Evolutionary conservation across 1,140 invertebrate genomes (phyloP), one percentile per base, ranked within the genome.

Genomic region (Plectrocnemia conspersa): DNA sequence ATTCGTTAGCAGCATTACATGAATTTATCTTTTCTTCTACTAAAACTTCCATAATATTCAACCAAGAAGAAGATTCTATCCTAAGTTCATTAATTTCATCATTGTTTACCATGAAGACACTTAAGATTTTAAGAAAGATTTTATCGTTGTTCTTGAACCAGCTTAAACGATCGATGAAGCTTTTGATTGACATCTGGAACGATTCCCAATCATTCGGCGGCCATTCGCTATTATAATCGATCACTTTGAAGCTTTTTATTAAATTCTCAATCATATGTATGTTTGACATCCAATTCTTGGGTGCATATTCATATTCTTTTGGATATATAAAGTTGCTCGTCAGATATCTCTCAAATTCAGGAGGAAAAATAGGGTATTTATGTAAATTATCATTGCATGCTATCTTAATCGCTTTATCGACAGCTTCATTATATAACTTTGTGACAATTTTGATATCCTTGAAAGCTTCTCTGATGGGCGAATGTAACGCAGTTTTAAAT

Each of bases 381-480:
- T 69, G 68, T 23, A 72, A 50, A 58, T 72, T 63, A 46, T 79
- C 72, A 69, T 84, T 75, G 16, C 78, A 71, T n/a, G 80, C 66
- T 32, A 86, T 77, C 21, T 77, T 64, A n/a, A 73, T 78, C 15
- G 86, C 63, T 58, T 78, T 79, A 41, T 71, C 68, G 2, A 87
- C 74, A 25, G 79, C 80, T 59, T 79, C 74, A 64, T 87, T 87
- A 57, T 85, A 84, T 24, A 84, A 66, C 23, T 75, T 65, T 15
- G 82, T 77, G 2, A 84, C 71, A 56, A 77, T 79, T 53, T 78
- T 73, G 0, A 83, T 77, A 57, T 80, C 73, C 19, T 71, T 70
- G 19, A 81, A 67, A 24, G 79, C 68, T 25, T 60, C 56, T 18
- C 64, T 62, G 15, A 82, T 44, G 64, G 67, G 9, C 52, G 63